Evolutionary conservation across 2,113 vertebrate genomes (phyloP), one percentile per base, ranked within the genome.

Genomic region (Columbina picui): DNA sequence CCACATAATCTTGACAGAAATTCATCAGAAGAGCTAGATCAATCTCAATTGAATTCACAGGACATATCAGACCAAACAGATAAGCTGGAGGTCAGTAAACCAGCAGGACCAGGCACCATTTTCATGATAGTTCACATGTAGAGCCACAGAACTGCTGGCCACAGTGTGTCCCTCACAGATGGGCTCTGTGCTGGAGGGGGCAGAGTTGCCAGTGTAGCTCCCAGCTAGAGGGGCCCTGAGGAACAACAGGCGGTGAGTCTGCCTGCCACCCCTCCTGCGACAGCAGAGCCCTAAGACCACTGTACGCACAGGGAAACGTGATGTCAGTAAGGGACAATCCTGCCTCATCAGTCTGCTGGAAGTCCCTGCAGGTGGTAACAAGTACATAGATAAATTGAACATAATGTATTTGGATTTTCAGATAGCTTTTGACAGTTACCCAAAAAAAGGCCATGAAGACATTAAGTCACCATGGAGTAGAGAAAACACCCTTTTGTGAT

Each of bases 61-160:
- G 81, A 59, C 36, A 9, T 30, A 76, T 22, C 0, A 86, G 80
- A 68, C 34, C 67, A 76, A 68, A 43, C 15, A 81, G 63, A 60
- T 23, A 49, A 77, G 64, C 36, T 67, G 68, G 63, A 91, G 38
- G 52, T 65, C 84, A 82, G 82, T 70, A 87, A 90, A 84, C 65
- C 78, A 82, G 82, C 49, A 86, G 86, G 59, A 83, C 27, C 76
- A 65, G 80, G 30, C 43, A 77, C 23, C 36, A 27, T 9, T 59
- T 59, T 50, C 32, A 18, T 16, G 80, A 36, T 1, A 68, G 76
- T 32, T 82, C 77, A 38, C 6, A 7, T 12, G 11, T 30, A 70
- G 68, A 91, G 69, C 45, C 74, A 68, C n/a, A 84, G 82, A 84
- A 65, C 86, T 70, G 69, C 59, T 47, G 34, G 60, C 69, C 69